Percentiles rank a stretch among this genome's conserved stretches.
Evolutionary conservation across 2,888 invertebrate genomes (phyloP).

Genomic region (Sthenelais limicola): DNA sequence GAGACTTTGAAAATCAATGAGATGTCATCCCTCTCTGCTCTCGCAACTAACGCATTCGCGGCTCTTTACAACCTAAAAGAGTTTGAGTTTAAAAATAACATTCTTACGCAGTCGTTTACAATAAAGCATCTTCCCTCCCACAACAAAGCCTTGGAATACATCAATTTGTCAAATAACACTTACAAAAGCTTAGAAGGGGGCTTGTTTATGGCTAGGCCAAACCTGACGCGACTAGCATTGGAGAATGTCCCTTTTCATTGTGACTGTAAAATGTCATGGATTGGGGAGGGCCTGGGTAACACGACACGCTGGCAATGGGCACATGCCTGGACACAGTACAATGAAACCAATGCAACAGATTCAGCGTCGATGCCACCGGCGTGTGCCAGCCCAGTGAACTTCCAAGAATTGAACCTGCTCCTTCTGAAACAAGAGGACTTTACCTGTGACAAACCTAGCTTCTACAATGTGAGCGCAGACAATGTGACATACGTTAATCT

Average conservation of each 20-base stretch:
- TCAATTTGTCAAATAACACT: conserved; percentile 14
- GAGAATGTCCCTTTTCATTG: conserved; percentile 3
- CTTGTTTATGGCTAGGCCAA: conserved; percentile 20
- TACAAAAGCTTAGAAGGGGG: conserved; percentile 3
- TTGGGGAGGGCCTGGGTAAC: neutral
- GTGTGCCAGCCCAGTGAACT: conserved; percentile 15
- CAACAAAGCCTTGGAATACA: conserved; percentile 10
- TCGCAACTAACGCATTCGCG: neutral
- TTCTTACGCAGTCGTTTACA: neutral
- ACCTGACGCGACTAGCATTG: neutral
- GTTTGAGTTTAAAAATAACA: conserved; percentile 3
- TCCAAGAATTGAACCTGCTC: neutral
- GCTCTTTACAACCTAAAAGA: conserved; percentile 11
- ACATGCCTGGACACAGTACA: neutral
- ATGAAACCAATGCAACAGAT: neutral
- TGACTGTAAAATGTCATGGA: conserved; percentile 20
- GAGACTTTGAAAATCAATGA: conserved; percentile 5
- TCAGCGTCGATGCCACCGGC: neutral
- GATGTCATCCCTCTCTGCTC: neutral
- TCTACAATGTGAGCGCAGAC: conserved; percentile 6
- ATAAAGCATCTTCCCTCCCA: neutral
- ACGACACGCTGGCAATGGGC: conserved; percentile 17
- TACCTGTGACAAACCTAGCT: conserved; percentile 5
- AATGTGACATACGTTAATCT: conserved; percentile 17
- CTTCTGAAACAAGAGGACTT: conserved; percentile 14